Conservation (phyloP, 1,140 invertebrate species). For the Ceratina japonica region DNA sequence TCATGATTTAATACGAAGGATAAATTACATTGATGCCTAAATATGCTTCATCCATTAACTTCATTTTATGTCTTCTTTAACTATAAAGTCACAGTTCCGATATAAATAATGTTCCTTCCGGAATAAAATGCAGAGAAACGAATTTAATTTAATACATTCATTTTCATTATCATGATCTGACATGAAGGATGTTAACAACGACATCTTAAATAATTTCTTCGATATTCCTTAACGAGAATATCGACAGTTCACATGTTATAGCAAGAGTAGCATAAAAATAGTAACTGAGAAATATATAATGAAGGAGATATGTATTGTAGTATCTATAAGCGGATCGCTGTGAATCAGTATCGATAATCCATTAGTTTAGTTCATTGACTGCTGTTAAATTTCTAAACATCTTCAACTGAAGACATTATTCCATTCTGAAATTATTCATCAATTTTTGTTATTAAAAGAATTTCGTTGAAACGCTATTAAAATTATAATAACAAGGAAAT, state of each 20-base stretch:
- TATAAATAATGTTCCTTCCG: neutral
- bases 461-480: neutral
- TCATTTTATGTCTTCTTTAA: neutral
- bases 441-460: no score
- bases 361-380: neutral
- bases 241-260: neutral
- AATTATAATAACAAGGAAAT: neutral
- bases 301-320: no score
- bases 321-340: neutral
- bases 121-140: neutral
- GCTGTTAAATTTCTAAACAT: neutral
- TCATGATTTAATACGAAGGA: no score
- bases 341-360: neutral
- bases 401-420: neutral
- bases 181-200: neutral
- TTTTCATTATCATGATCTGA: no score
- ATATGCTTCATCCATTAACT: no score
- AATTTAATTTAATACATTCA: neutral
- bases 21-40: no score
- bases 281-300: neutral
- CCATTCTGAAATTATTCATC: neutral
- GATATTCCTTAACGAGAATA: neutral
- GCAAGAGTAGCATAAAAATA: neutral
- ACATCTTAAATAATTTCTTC: neutral
- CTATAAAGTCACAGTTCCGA: neutral